Percentiles rank a stretch among this genome's conserved stretches.
Conservation (phyloP, 2,113 vertebrate genomes). For the Siphamia tubifer region DNA sequence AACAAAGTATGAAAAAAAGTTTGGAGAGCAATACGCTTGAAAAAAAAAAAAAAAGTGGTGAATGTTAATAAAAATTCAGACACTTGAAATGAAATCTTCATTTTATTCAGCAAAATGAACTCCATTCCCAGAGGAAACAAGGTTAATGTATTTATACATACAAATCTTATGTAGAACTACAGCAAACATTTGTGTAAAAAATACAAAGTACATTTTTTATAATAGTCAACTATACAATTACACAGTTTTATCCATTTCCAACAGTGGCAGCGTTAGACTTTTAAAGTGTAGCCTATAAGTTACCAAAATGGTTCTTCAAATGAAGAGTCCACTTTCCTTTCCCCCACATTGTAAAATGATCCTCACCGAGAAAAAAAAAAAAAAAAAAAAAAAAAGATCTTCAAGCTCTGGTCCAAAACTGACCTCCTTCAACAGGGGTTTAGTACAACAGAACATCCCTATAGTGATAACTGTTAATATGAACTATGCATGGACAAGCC, state of each 20-base stretch:
- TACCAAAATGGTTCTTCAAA: slow-evolving; percentile 3
- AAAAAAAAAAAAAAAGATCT: not conserved
- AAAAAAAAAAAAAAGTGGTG: too few species aligned
- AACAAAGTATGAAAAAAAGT: too few species aligned
- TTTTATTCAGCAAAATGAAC: slow-evolving; percentile 59
- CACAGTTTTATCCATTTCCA: slow-evolving; percentile 15
- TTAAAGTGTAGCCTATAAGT: not conserved
- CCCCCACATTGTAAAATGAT: not conserved
- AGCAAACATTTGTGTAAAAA: slow-evolving; percentile 69
- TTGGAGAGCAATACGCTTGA: too few species aligned
- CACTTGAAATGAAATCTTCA: slow-evolving; percentile 17
- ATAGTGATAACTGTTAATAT: not conserved
- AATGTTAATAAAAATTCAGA: not conserved
- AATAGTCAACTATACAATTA: slow-evolving; percentile 53
- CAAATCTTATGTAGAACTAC: slow-evolving; percentile 57
- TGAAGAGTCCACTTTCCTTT: not conserved
- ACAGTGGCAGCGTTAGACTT: not conserved
- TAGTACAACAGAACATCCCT: not conserved
- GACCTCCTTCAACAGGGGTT: not conserved
- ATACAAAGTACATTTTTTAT: slow-evolving; percentile 54
- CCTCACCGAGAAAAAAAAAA: too few species aligned
- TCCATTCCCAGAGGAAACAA: slow-evolving; percentile 33
- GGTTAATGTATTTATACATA: slow-evolving; percentile 54
- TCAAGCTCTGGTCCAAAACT: not conserved
- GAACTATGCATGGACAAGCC: slow-evolving; percentile 67